Conservation (phyloP, 2,888 invertebrate species). For the Spodoptera exigua region DNA sequence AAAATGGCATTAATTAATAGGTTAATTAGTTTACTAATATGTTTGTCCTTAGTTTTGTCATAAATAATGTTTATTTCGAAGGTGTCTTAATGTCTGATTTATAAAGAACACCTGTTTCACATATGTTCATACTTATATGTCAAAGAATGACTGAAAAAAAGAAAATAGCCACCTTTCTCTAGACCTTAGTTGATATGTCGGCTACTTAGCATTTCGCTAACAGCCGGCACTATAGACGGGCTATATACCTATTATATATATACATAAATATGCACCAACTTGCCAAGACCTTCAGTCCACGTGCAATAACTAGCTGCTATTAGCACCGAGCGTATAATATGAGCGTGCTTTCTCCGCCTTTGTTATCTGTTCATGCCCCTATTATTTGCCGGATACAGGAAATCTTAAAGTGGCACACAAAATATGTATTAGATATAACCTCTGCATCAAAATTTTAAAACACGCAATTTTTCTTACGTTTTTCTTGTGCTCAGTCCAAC, state of each 20-base stretch:
- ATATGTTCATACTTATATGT: no score
- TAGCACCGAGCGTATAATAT: constrained; percentile 34
- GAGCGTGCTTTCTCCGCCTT: constrained; percentile 48
- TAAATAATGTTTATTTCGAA: no score
- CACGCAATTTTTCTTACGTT: no score
- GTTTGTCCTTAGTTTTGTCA: no score
- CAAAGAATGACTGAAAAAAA: background rate
- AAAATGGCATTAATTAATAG: no score
- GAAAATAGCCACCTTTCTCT: constrained; percentile 28
- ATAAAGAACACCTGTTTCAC: no score
- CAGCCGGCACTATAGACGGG: constrained; percentile 13
- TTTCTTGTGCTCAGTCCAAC: no score
- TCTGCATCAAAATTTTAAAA: no score
- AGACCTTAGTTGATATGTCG: constrained; percentile 4
- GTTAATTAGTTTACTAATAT: no score
- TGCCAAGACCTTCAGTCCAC: constrained; percentile 14
- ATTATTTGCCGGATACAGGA: constrained; percentile 32
- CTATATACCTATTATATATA: no score
- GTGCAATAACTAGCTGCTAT: constrained; percentile 36
- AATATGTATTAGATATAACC: background rate
- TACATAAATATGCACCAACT: no score
- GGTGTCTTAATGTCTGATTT: no score
- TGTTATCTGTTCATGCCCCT: constrained; percentile 36
- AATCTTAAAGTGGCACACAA: constrained; percentile 5
- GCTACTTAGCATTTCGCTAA: constrained; percentile 41